Evolutionary conservation across 37 sponge, comb jelly and placozoan species (phyloP).

Genomic region (Geodia barretti): DNA sequence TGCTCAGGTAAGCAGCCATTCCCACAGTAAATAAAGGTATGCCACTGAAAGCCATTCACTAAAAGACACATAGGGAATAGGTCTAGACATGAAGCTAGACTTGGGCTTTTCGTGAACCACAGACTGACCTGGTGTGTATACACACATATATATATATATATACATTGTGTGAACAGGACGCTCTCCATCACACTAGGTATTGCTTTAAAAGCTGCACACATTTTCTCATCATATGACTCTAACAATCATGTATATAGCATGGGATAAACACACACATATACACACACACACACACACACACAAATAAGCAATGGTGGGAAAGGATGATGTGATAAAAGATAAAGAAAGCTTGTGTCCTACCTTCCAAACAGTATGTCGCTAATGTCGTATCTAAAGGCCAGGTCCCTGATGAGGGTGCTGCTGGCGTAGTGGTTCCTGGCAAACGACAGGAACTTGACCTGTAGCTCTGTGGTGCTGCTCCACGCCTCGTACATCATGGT

Average conservation of each 20-base stretch:
- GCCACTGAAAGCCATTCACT: too few relatives aligned
- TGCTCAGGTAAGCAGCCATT: too few relatives aligned
- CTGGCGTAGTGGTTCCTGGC: background rate
- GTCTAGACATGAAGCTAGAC: too few relatives aligned
- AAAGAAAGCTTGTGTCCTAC: too few relatives aligned
- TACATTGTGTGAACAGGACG: too few relatives aligned
- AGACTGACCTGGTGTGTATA: background rate
- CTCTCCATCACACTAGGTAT: too few relatives aligned
- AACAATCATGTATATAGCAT: background rate
- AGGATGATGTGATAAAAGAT: too few relatives aligned
- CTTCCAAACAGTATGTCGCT: background rate
- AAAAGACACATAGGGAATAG: too few relatives aligned
- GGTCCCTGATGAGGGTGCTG: background rate
- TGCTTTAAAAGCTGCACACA: background rate
- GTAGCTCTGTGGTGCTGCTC: background rate
- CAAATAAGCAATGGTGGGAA: background rate
- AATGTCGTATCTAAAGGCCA: background rate
- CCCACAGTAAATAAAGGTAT: too few relatives aligned
- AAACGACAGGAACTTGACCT: conserved; percentile 1
- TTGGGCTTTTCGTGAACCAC: too few relatives aligned
- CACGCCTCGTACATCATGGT: background rate
- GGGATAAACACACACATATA: background rate
- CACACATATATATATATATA: background rate
- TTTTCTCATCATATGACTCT: background rate
- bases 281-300: background rate